These are phyloP conservation scores for Hyposmocoma kahamanoa DNA, from an alignment of 1,140 invertebrate species.

Conservation along the genomic window DNA sequence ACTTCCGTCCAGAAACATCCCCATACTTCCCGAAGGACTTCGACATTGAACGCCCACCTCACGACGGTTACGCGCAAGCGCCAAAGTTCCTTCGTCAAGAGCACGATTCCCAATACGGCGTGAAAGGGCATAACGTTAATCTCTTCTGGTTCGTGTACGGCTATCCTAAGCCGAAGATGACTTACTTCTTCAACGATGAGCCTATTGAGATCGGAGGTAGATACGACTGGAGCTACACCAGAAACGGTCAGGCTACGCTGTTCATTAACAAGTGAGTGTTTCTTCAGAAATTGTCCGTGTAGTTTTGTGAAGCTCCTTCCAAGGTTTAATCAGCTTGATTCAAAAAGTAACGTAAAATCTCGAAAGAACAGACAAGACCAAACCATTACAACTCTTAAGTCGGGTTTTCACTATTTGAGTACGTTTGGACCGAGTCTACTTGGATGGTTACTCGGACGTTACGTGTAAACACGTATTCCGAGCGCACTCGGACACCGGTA, in stretches of 20 bases:
- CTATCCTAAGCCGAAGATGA: conserved; percentile 93
- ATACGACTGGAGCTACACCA: conserved; percentile 89
- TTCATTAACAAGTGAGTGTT: conserved; percentile 85
- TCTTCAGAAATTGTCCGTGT: no score
- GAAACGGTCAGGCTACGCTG: conserved; percentile 91
- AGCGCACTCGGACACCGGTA: no score
- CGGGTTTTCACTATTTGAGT: no score
- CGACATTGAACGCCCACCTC: conserved; percentile 88
- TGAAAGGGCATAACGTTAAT: conserved; percentile 90
- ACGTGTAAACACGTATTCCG: no score
- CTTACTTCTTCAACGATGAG: conserved; percentile 90
- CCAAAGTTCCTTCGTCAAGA: conserved; percentile 90
- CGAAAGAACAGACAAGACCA: no score
- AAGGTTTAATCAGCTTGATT: no score
- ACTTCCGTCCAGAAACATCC: conserved; percentile 90
- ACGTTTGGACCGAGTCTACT: no score
- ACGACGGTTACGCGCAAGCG: conserved; percentile 87
- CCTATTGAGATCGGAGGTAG: conserved; percentile 86
- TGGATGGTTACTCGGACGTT: no score
- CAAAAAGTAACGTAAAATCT: no score
- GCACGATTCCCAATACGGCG: conserved; percentile 88
- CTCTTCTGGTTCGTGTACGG: conserved; percentile 95
- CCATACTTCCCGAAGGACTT: conserved; percentile 93
- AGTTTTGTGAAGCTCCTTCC: no score
- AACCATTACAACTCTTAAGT: no score